Evolutionary conservation across 2,113 vertebrate species (phyloP), one percentile per base, ranked within the genome.

Genomic region (Capreolus pygargus): DNA sequence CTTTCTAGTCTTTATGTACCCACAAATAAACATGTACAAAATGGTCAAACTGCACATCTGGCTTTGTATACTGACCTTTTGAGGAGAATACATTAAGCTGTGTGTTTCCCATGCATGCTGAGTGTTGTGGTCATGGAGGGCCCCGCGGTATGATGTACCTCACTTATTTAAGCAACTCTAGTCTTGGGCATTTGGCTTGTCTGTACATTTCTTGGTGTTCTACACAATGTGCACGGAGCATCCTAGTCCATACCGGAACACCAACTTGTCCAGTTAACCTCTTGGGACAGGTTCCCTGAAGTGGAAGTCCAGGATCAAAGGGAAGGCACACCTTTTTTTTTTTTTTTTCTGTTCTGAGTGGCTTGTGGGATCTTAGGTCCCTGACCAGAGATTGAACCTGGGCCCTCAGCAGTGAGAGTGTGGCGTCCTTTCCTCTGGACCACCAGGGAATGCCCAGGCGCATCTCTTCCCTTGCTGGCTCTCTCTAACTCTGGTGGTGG

Each of bases 81-180:
- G 17, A 21, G 57, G 78, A n/a, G n/a, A 7, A 8, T 13, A 33
- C 3, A 0, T 7, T 28, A 9, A 52, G 33, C 86, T 55, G n/a
- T 45, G 11, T 74, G 57, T 93, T 93, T 50, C 54, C 81, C 23
- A 39, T 15, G 78, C 39, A 2, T 39, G 86, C 70, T 43, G 5
- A 36, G 2, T n/a, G 39, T 58, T 58, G 45, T 3, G n/a, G n/a
- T 21, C 6, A 3, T 76, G 15, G 4, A 25, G 86, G 17, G 13
- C 19, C 81, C 16, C 5, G 2, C 0, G 33, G 57, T 21, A 1
- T 3, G 12, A 7, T 14, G 74, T 1, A 12, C 79, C n/a, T 74
- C 19, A 47, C 52, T 93, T 54, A 43, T 15, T 86, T 61, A 82
- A 67, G 82, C 7, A 3, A 1, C 50, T 61, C 52, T 47, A 2